Base-by-base conservation (phyloP, 2,888 invertebrate genomes). In the Epicampocera succincta region DNA sequence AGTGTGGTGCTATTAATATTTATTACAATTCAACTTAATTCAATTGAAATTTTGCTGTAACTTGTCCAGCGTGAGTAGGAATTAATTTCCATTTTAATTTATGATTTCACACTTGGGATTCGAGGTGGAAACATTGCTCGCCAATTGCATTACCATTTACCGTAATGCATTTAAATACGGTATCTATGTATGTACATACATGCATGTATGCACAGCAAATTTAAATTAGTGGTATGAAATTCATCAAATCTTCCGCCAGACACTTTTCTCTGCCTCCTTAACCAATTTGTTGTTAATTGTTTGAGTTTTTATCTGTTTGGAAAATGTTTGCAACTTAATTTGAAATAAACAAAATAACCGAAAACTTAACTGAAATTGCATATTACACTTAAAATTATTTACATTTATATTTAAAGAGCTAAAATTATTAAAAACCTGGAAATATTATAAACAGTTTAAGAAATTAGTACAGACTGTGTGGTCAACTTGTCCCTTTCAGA, bases 61-160 rank as follows among this genome's bases (percentile, higher is more conserved):
- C 40, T 38, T 25, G 15, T 60, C 48, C 25, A 58, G 11, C 15
- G 12, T 5, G 19, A 44, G 33, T 33, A 11, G 29, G 15, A 58
- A 48, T 72, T 19, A 56, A 40, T 61, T 71, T 66, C 38, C 21
- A 52, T 66, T 52, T 50, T 12, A 69, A 44, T 69, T 60, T 42
- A 65, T 58, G 40, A 58, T 71, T 77, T 54, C 46, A 66, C 50
- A 42, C 66, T 68, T 48, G 15, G 60, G 13, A 38, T 40, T 9
- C 63, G 12, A 38, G 42, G 46, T 56, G 15, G 25, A 71, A 69
- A 56, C 33, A 78, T 33, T 72, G 11, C 46, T 61, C 40, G 66
- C 58, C 17, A 38, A 58, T 75, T 76, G 65, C 58, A 60, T 58
- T 50, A n/a, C 42, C 17, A 58, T 38, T 48, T 44, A 38, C 21